Conservation (phyloP, 1,140 invertebrate species). For the Nymphalis io region DNA sequence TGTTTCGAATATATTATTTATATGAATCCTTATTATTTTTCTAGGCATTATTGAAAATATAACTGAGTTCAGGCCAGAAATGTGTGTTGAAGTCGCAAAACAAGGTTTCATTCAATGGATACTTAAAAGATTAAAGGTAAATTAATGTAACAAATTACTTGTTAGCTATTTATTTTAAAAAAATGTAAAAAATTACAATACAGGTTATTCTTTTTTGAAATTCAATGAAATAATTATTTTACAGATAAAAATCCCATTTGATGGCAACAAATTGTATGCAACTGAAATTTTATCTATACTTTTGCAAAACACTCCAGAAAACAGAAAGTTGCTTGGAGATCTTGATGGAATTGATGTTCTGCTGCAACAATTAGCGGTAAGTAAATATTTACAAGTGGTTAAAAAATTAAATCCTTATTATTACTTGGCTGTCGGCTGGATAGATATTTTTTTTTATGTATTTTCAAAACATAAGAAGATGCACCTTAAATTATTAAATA, state of each 20-base stretch:
- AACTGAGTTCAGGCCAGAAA: slow-evolving; percentile 93
- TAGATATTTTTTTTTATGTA: no score
- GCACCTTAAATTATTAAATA: background rate
- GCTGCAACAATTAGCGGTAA: slow-evolving; percentile 95
- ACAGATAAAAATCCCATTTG: slow-evolving; percentile 90
- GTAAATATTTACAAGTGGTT: slow-evolving; percentile 45
- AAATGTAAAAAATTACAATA: background rate
- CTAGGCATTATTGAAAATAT: slow-evolving; percentile 93
- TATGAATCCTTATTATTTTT: slow-evolving; percentile 39
- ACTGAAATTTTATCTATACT: slow-evolving; percentile 98
- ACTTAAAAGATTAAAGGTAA: slow-evolving; percentile 90
- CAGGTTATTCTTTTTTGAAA: no score
- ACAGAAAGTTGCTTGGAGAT: slow-evolving; percentile 91
- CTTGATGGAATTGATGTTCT: slow-evolving; percentile 98
- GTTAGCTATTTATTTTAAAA: background rate
- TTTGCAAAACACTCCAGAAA: slow-evolving; percentile 93
- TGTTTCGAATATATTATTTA: no score
- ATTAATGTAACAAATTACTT: slow-evolving; percentile 1
- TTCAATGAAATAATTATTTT: slow-evolving; percentile 29
- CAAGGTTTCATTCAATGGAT: slow-evolving; percentile 97
- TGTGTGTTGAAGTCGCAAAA: slow-evolving; percentile 91
- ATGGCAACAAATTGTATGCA: slow-evolving; percentile 97
- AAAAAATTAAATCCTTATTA: no score
- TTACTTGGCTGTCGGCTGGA: no score
- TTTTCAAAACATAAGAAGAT: background rate